A percentile compares a stretch with the other conserved stretches of the same genome.
These are phyloP conservation scores for Eupeodes latifasciatus DNA, from an alignment of 2,888 invertebrate species.

Conservation along the genomic window DNA sequence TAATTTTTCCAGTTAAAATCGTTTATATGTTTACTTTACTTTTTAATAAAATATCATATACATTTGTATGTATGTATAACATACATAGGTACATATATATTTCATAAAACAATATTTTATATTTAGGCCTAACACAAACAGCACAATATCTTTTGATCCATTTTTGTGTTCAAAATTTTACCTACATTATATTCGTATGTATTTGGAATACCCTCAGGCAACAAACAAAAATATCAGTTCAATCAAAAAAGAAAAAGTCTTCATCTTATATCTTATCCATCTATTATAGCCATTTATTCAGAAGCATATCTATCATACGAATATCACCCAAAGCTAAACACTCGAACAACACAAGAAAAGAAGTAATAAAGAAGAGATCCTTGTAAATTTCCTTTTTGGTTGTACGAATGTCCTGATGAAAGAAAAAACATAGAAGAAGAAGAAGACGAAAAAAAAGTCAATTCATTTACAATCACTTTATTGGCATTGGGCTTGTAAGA, in stretches of 20 bases:
- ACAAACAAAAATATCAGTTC: neutral
- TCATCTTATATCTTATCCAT: neutral
- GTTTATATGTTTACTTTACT: neutral
- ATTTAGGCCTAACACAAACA: constrained; percentile 19
- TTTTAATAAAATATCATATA: neutral
- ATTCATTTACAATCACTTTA: constrained; percentile 75
- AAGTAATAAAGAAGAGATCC: constrained; percentile 70
- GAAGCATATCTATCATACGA: neutral
- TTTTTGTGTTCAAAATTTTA: neutral
- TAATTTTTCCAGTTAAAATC: neutral
- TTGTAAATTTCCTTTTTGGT: constrained; percentile 66
- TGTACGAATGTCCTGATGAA: neutral
- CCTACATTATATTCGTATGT: neutral
- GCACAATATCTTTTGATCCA: constrained; percentile 48
- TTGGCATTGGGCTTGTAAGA: constrained; percentile 75
- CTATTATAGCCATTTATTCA: neutral
- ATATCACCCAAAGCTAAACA: constrained; percentile 12
- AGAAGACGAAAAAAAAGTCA: constrained; percentile 31
- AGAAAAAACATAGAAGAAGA: constrained; percentile 1
- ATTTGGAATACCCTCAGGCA: constrained; percentile 38
- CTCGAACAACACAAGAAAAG: constrained; percentile 5
- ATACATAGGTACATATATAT: too few species aligned
- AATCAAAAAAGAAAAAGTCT: neutral
- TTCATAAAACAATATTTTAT: constrained; percentile 33
- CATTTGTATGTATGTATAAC: too few species aligned